Evolutionary conservation across 1,140 invertebrate genomes (phyloP), one percentile per base, ranked within the genome.

Genomic region (Caenorhabditis briggsae): DNA sequence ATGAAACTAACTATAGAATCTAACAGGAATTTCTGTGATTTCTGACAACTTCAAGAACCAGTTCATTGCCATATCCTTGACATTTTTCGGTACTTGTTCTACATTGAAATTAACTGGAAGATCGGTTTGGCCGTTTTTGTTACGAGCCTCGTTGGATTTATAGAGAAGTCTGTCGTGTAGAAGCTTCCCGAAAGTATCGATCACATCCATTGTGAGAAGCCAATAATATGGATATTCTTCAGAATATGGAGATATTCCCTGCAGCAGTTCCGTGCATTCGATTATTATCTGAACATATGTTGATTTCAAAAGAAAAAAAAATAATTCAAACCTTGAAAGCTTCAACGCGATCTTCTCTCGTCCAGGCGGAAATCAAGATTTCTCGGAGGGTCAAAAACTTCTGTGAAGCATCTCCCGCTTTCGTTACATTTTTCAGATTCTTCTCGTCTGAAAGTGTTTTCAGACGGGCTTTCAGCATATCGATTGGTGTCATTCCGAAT

Each of bases 1-100:
- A 46, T 16, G 16, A 20, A 96, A 95, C 94, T 98, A 97, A 87
- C 98, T 95, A 93, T 97, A 98, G 11, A 99, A 94, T 50, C 97
- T 94, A n/a, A 97, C 97, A 25, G 99, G 94, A 16, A 99, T 93
- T 93, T 99, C 97, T 91, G 97, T 94, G 88, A 99, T 98, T 1
- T 97, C 98, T 1, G 97, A 96, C 92, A 98, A 97, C 94, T 99
- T 99, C 93, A 96, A 98, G 93, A 98, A 97, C 97, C 97, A 99
- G 94, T 99, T 99, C 86, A 96, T 95, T 92, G 97, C 98, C 11
- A 96, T 98, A 93, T 99, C 97, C 93, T 96, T 96, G 0, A 97
- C 96, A 86, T 95, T 94, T 92, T 97, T 96, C 12, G 96, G 95
- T 14, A 97, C 95, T 93, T 95, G 95, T 87, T 95, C 95, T 82